These are phyloP conservation scores for Apolygus lucorum DNA, from an alignment of 1,140 invertebrate genomes.

Conservation along the genomic window DNA sequence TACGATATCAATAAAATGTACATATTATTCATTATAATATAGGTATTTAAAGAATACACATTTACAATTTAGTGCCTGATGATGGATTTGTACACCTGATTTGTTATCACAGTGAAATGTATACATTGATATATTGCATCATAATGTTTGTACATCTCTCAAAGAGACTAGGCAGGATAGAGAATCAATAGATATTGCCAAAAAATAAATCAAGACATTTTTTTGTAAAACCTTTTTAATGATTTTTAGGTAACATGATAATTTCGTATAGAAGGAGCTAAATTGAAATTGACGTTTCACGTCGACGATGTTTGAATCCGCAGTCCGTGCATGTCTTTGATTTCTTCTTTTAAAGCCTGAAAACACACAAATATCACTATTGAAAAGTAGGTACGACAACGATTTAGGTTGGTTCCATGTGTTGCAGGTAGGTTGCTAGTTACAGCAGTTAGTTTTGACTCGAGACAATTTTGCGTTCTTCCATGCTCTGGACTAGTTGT, in stretches of 20 bases:
- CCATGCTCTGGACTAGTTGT: no score
- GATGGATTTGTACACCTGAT: constrained; percentile 25
- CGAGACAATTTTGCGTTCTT: no score
- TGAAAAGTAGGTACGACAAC: no score
- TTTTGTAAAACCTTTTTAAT: constrained; percentile 21
- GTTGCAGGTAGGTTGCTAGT: no score
- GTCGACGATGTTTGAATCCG: constrained; percentile 52
- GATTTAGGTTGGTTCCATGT: no score
- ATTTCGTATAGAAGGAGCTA: no score
- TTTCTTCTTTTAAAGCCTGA: constrained; percentile 55
- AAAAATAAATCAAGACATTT: not conserved
- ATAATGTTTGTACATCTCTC: constrained; percentile 9
- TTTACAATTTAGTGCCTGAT: constrained; percentile 29
- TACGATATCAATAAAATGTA: constrained; percentile 21
- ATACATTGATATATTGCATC: not conserved
- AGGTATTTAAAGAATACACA: constrained; percentile 27
- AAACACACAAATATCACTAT: no score
- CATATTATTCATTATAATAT: constrained; percentile 26
- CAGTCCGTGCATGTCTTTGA: constrained; percentile 76
- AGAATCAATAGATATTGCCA: constrained; percentile 7
- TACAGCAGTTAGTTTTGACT: no score
- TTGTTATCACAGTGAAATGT: constrained; percentile 20
- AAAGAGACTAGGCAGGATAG: not conserved
- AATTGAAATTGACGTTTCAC: no score
- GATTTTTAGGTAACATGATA: constrained; percentile 6